Base-by-base conservation (phyloP, 2,888 invertebrate genomes). In the Hypomecis atomaria region DNA sequence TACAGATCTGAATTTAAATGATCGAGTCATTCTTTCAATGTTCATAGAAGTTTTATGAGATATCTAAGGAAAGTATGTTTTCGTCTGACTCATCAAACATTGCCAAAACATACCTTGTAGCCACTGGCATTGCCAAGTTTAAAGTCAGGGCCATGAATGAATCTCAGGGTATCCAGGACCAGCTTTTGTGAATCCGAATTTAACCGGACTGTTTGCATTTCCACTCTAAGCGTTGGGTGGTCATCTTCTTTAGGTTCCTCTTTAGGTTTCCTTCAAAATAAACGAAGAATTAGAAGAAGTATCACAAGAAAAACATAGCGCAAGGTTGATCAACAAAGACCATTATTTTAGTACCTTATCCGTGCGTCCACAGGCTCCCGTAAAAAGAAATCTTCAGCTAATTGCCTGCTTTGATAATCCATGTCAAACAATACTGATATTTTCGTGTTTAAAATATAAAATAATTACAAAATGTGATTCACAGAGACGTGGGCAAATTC, bases 121-220 rank as follows among this genome's bases (percentile, higher is more conserved):
- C 92, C 86, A 61, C 92, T 86, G 33, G 93, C 90, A 78, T 92
- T 94, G 36, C 90, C 90, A 62, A 95, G 84, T 76, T 93, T 93
- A 76, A 94, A 95, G 66, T 94, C 95, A 65, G 95, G 92, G n/a
- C 97, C 97, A 87, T 96, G 95, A 69, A 97, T 95, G 71, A 94
- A 94, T 68, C 95, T 94, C 56, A 97, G 84, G 3, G 96, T 96
- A 69, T 96, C 96, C 87, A 96, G 93, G 44, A 97, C 94, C 75
- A 95, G 91, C 78, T 95, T 95, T 79, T 96, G 96, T 2, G 96
- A 94, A 73, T 95, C 94, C 37, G 95, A 94, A 54, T 93, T 94
- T 33, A 97, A 86, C 6, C 95, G 93, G 50, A 97, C 86, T 6
- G 95, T 95, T 78, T 96, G 96, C 87, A 97, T 90, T 87, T 97